Base-by-base conservation (phyloP, 2,797 vertebrate genomes). In the Podargus strigoides region DNA sequence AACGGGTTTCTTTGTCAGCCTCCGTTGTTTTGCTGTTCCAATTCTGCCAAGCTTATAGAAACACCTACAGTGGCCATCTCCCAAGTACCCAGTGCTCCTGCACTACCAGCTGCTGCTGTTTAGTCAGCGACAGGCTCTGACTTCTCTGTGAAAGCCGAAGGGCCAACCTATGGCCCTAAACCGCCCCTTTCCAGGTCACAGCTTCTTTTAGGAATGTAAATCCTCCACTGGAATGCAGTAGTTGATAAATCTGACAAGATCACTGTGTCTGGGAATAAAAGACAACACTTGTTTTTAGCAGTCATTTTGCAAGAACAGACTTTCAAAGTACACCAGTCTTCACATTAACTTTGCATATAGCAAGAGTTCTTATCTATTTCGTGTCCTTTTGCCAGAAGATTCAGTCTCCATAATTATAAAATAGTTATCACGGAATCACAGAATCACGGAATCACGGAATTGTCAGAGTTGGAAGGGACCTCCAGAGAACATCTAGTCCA, bases 221-320 rank as follows among this genome's bases (percentile, higher is more conserved):
- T 66, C 56, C 47, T 87, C 78, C 15, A 3, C 9, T 22, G 53
- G 63, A 74, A 70, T 50, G 11, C 9, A 2, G 28, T 50, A 70
- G 55, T 36, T 94, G 86, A 82, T 78, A 84, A 76, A 94, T 56
- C 68, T 95, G 94, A 95, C 94, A 95, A 92, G 89, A 89, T 89
- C 68, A 72, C 16, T 55, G 41, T 75, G 42, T 8, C 53, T 32
- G 49, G 23, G 47, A 93, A 49, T 78, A 60, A 76, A 58, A 81
- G 23, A 78, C 23, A 28, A 37, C 21, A 8, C 1, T 36, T 53
- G n/a, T 53, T 60, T 74, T 82, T 63, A 50, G 30, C 34, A 59
- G n/a, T 34, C 2, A 0, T 81, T 93, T 68, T 88, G 34, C 56
- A 91, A 87, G 64, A 87, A 42, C 14, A 86, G 39, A 46, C 13